Evolutionary conservation across 2,888 invertebrate species (phyloP).

Genomic region (Onthophagus sagittarius): DNA sequence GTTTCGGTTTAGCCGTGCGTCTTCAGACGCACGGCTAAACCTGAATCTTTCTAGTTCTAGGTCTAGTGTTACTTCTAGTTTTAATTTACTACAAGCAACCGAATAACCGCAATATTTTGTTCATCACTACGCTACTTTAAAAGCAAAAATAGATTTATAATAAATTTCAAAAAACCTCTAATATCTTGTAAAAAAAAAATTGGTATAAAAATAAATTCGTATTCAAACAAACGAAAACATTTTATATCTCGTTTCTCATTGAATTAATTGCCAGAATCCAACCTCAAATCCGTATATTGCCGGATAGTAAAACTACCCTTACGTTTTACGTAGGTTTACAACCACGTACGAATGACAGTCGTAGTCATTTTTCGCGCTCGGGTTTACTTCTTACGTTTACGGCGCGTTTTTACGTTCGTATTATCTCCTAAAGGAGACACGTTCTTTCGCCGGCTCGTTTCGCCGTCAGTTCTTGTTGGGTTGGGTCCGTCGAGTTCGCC

Average conservation of each 20-base stretch:
- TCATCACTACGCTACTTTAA: too few relatives aligned
- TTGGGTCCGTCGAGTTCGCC: not conserved
- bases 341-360: not conserved
- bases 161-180: too few relatives aligned
- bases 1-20: too few relatives aligned
- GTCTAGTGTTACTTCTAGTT: too few relatives aligned
- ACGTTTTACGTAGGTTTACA: not conserved
- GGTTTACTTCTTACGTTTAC: slow-evolving; percentile 7
- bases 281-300: not conserved
- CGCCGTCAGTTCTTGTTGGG: not conserved
- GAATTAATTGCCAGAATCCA: not conserved
- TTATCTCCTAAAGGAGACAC: slow-evolving; percentile 3
- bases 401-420: slow-evolving; percentile 6
- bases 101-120: too few relatives aligned
- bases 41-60: too few relatives aligned
- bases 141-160: too few relatives aligned
- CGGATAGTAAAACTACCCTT: not conserved
- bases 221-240: not conserved
- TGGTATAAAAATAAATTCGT: not conserved
- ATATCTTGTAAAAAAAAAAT: too few relatives aligned
- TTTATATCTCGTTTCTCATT: not conserved
- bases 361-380: not conserved
- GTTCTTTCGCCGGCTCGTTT: not conserved
- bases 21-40: too few relatives aligned
- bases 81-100: too few relatives aligned